A percentile compares a stretch with the other conserved stretches of the same genome.
Evolutionary conservation across 1,140 invertebrate species (phyloP).

Genomic region (Ceratina calcarata): DNA sequence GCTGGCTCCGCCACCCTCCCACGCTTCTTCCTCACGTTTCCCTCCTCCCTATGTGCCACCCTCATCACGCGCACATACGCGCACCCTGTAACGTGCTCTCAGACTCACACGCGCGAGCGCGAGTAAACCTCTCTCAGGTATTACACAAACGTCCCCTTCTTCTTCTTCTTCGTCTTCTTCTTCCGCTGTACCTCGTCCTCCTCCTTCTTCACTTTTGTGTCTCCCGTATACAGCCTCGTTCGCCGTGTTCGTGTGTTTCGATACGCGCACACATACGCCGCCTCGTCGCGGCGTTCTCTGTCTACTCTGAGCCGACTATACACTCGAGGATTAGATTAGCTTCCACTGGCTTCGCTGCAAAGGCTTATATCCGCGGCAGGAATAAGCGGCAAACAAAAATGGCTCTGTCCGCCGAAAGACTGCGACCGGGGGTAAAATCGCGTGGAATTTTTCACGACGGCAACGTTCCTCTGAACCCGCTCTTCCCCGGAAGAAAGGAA

Average conservation of each 20-base stretch:
- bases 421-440: conserved; percentile 43
- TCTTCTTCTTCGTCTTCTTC: neutral
- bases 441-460: conserved; percentile 57
- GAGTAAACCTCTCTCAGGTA: conserved; percentile 60
- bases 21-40: conserved; percentile 50
- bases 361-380: conserved; percentile 72
- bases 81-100: conserved; percentile 24
- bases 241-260: neutral
- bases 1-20: conserved; percentile 71
- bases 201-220: conserved; percentile 47
- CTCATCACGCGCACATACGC: conserved; percentile 57
- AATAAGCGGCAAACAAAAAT: conserved; percentile 76
- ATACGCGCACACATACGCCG: neutral
- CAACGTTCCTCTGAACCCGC: too few species aligned
- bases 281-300: conserved; percentile 36
- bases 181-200: neutral
- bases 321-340: conserved; percentile 76
- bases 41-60: conserved; percentile 42
- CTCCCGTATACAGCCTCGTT: neutral
- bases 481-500: too few species aligned
- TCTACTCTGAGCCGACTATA: conserved; percentile 66
- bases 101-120: conserved; percentile 43
- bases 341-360: conserved; percentile 73
- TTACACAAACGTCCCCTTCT: conserved; percentile 54
- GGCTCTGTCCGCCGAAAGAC: conserved; percentile 68